Conservation (phyloP, 2,113 vertebrate species). For the Colossoma macropomum region DNA sequence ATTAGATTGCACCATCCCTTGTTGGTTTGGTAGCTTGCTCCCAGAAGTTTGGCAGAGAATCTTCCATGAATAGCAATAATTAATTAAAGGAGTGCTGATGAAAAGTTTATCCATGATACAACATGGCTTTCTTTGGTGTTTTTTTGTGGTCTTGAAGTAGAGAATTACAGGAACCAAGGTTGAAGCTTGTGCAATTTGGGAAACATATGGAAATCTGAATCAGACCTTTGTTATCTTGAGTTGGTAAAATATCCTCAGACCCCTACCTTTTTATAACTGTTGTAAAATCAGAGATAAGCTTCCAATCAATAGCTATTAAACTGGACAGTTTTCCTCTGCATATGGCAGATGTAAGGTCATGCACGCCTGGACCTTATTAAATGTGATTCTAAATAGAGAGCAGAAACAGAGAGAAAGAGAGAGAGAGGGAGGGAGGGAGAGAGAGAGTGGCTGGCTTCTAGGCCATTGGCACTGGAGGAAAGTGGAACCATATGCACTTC, state of each 20-base stretch:
- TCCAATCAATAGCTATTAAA: background rate
- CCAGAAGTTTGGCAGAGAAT: background rate
- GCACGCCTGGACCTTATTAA: slow-evolving; percentile 28
- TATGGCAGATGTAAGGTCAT: slow-evolving; percentile 35
- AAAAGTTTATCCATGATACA: background rate
- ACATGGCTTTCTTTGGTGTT: background rate
- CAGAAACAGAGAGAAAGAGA: slow-evolving; percentile 29
- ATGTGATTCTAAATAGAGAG: slow-evolving; percentile 50
- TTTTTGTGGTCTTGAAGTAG: background rate
- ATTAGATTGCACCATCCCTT: background rate
- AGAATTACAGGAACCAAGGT: background rate
- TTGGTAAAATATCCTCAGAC: background rate
- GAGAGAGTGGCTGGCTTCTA: slow-evolving; percentile 49
- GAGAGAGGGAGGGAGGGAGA: slow-evolving; percentile 40
- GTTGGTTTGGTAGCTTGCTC: background rate
- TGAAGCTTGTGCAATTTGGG: slow-evolving; percentile 12
- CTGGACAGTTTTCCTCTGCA: background rate
- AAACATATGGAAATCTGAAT: slow-evolving; percentile 23
- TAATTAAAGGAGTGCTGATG: background rate
- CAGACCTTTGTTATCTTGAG: background rate
- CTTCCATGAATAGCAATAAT: background rate
- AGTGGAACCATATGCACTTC: slow-evolving; percentile 68
- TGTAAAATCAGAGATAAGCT: slow-evolving; percentile 22
- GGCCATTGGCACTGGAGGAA: slow-evolving; percentile 56
- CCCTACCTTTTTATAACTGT: slow-evolving; percentile 37